Conservation (phyloP, 2,888 invertebrate genomes). For the Helobdella robusta region DNA sequence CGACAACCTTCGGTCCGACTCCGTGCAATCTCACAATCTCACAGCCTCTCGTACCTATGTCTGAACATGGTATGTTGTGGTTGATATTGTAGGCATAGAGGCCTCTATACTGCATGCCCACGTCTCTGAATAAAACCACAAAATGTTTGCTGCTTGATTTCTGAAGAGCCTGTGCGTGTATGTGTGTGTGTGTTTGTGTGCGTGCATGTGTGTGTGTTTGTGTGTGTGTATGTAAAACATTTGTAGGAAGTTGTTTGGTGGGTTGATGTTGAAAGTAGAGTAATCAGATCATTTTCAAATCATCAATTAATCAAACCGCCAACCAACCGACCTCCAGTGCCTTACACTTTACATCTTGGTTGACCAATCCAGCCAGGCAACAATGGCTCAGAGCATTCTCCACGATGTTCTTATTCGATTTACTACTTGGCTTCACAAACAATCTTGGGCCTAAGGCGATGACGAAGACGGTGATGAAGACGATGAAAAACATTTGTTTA, state of each 20-base stretch:
- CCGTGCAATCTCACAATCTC: slow-evolving; percentile 85
- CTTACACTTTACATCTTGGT: slow-evolving; percentile 79
- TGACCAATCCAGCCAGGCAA: slow-evolving; percentile 94
- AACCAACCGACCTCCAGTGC: slow-evolving; percentile 53
- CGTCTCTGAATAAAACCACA: slow-evolving; percentile 90
- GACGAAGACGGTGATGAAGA: too few relatives aligned
- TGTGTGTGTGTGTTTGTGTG: too few relatives aligned
- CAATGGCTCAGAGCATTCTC: slow-evolving; percentile 92
- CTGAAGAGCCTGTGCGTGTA: slow-evolving; percentile 65
- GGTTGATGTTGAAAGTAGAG: too few relatives aligned
- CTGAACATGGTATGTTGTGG: too few relatives aligned
- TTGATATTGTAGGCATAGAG: too few relatives aligned
- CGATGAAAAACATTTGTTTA: too few relatives aligned
- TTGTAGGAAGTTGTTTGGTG: too few relatives aligned
- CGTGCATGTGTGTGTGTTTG: too few relatives aligned
- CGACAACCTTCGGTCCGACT: slow-evolving; percentile 84
- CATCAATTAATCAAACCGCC: too few relatives aligned
- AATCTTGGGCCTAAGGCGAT: slow-evolving; percentile 91
- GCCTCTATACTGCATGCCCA: slow-evolving; percentile 92
- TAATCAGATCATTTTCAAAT: too few relatives aligned
- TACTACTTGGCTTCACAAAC: slow-evolving; percentile 91
- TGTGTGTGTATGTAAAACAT: too few relatives aligned
- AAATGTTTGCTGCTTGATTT: slow-evolving; percentile 95
- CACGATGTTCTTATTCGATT: slow-evolving; percentile 68
- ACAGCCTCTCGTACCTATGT: too few relatives aligned